Base-by-base conservation (phyloP, 2,797 vertebrate species). In the Cetoscarus ocellatus region DNA sequence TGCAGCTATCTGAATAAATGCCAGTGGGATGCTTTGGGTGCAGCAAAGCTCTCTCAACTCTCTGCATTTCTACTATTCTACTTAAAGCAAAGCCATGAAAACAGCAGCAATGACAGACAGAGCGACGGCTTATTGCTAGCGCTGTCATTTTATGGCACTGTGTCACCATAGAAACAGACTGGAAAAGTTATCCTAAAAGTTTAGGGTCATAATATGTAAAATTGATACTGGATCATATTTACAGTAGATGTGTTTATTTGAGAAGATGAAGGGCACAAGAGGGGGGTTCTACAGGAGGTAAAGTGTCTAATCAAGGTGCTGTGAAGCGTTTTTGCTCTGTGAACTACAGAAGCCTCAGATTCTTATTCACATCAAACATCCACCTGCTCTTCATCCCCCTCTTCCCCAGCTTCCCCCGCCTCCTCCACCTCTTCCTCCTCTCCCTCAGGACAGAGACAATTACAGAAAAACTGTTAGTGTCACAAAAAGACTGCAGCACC, bases 341-440 rank as follows among this genome's bases (percentile, higher is more conserved):
- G 48, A 57, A 53, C 75, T 75, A 48, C 56, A 71, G 59, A 75
- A 73, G 75, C 77, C 56, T 40, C 54, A 67, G 51, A 68, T 77
- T 79, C 75, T 55, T 58, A 67, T 58, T 54, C 50, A 76, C 90
- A 86, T 90, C 89, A 88, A 88, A 88, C 89, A 80, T 78, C 48
- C 83, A n/a, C 59, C 27, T 63, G 63, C 64, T 86, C 73, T 67
- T 77, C 86, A 48, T 86, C 87, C 70, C 79, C 73, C 27, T 27
- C 27, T 27, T 27, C 27, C 27, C 27, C 27, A 2, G 4, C 27
- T 27, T 27, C 27, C 27, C 27, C 27, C 27, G 4, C 27, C 27
- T 27, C 27, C 27, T 27, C 27, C 38, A 45, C 74, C 72, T 77
- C 49, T 65, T 77, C 51, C 67, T 83, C 81, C 73, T 77, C 86